Base-by-base conservation (phyloP, 2,888 invertebrate species). In the Resseliella maxima region DNA sequence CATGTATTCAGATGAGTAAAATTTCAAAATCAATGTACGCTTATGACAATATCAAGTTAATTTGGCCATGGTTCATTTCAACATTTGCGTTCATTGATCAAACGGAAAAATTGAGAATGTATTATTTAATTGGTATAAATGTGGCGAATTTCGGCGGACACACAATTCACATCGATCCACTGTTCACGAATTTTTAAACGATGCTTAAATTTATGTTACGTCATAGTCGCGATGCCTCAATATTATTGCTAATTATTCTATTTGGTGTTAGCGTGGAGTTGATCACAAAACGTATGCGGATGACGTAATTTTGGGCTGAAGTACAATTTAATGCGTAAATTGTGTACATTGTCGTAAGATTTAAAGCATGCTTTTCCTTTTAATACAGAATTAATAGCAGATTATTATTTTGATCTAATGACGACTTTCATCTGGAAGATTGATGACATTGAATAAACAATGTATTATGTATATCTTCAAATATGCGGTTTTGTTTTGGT, bases 311-410 rank as follows among this genome's bases (percentile, higher is more conserved):
- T 24, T 24, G 24, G 2, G 24, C 5, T 24, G 59, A 59, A 50
- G 24, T 59, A 15, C 59, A 59, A 59, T 59, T 59, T 59, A 24
- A 59, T 59, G 59, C 59, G 59, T 59, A 59, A 41, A 31, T 31
- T 72, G 59, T 27, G 24, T 12, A 59, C 59, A n/a, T 59, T 27
- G 1, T 24, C 59, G 27, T 5, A 24, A 50, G 18, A 50, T 50
- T n/a, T 24, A 59, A 27, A 59, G 24, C 18, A 15, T 0, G 18
- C 5, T 31, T 72, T 72, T 18, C 72, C 72, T 31, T 72, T 72
- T 35, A 59, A 31, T 35, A 31, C 12, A 31, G 31, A 72, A 31
- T 24, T 59, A 59, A 27, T 59, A 12, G 72, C 15, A 31, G 35
- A 72, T 72, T 31, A 27, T 18, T 31, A 31, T 12, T 72, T 15